Conservation (phyloP, 2,113 vertebrate genomes). For the Pygathrix nemaeus region DNA sequence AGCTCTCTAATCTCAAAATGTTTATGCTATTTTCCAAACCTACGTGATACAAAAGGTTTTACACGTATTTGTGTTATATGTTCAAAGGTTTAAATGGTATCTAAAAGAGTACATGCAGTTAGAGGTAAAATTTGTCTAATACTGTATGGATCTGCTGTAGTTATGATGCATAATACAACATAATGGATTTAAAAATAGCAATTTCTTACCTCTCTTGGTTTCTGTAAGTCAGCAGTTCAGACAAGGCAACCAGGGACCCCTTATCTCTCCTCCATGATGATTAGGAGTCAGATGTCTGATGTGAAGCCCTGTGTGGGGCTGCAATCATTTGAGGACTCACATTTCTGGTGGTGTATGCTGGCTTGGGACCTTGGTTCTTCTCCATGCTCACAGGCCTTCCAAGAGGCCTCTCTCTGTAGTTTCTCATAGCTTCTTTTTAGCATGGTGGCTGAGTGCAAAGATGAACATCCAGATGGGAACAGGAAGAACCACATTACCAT, state of each 20-base stretch:
- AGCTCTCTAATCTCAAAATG: not conserved
- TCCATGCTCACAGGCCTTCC: not conserved
- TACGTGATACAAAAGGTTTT: not conserved
- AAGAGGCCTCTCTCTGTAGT: not conserved
- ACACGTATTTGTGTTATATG: not conserved
- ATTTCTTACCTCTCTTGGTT: not conserved
- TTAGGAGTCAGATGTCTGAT: not conserved
- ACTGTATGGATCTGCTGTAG: not conserved
- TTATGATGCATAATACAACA: not conserved
- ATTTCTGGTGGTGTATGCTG: not conserved
- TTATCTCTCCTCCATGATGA: not conserved
- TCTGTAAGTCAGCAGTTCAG: not conserved
- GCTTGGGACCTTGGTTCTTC: not conserved
- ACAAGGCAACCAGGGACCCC: not conserved
- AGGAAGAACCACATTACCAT: not conserved
- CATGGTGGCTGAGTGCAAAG: not conserved
- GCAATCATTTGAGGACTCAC: not conserved
- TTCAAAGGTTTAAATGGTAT: not conserved
- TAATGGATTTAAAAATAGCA: not conserved
- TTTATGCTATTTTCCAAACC: not conserved
- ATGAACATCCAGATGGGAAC: not conserved
- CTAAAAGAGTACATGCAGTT: not conserved
- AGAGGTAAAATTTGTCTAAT: not conserved
- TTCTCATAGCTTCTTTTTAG: not conserved
- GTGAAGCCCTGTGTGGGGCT: not conserved